Percentiles rank a stretch among this genome's conserved stretches.
phyloP scores from a whole-genome alignment of 2,113 vertebrate genomes.

The Nothoprocta perdicaria region DNA sequence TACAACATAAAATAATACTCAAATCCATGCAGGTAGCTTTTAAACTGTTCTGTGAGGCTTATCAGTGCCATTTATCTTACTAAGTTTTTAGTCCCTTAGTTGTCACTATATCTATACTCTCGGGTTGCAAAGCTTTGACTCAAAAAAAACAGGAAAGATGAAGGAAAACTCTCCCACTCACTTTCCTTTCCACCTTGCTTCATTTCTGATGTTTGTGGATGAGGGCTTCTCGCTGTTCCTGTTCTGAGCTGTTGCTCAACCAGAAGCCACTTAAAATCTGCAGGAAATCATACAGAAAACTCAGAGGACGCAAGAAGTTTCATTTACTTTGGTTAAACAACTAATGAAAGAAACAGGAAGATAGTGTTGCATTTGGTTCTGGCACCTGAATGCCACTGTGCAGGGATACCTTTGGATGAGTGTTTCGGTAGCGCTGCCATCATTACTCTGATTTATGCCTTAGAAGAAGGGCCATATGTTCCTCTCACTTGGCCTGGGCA shows the following conservation, averaged over 20 bases:
- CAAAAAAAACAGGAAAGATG: not conserved
- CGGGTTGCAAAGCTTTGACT: not conserved
- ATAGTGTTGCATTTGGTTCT: not conserved
- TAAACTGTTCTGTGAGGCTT: not conserved
- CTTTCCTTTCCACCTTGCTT: not conserved
- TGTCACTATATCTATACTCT: not conserved
- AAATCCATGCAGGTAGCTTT: not conserved
- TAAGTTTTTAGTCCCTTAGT: not conserved
- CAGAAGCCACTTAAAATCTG: not conserved
- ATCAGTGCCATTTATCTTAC: not conserved
- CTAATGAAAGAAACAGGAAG: not conserved
- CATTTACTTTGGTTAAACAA: not conserved
- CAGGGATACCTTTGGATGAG: not conserved
- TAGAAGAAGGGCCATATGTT: slow-evolving; percentile 5
- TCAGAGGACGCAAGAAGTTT: not conserved
- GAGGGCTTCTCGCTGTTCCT: not conserved
- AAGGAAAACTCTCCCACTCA: not conserved
- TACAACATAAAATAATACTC: not conserved
- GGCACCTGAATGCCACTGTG: not conserved
- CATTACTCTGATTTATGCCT: slow-evolving; percentile 10
- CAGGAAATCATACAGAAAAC: not conserved
- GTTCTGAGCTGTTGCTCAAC: not conserved
- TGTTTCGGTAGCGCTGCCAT: not conserved
- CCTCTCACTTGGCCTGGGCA: not conserved
- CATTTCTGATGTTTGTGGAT: fast-evolving